Evolutionary conservation across 30 jellyfish, hydroid and myxozoan species (phyloP).

Genomic region (Aurelia sp.): DNA sequence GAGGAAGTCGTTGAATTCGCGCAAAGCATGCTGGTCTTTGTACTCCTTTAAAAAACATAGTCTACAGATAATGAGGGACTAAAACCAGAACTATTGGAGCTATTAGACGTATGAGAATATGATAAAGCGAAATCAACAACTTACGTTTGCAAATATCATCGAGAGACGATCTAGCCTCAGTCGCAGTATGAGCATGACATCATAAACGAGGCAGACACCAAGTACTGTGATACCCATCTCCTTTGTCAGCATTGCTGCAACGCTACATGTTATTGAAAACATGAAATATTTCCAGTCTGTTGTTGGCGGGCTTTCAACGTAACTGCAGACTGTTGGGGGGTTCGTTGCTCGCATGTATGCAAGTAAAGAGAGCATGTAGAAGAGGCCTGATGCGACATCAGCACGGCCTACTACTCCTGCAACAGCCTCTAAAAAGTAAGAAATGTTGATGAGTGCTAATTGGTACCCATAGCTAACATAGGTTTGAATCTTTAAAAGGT

Average conservation of each 20-base stretch:
- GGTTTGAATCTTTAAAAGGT: too few relatives aligned
- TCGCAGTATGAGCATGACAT: slow-evolving; percentile 46
- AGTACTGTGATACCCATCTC: slow-evolving; percentile 93
- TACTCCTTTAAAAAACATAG: too few relatives aligned
- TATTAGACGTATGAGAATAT: too few relatives aligned
- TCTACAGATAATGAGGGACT: too few relatives aligned
- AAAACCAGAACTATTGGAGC: too few relatives aligned
- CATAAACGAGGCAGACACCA: slow-evolving; percentile 79
- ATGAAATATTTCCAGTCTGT: slow-evolving; percentile 44
- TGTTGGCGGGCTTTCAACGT: neutral
- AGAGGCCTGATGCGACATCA: slow-evolving; percentile 83
- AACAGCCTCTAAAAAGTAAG: slow-evolving; percentile 85
- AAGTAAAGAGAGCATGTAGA: slow-evolving; percentile 63
- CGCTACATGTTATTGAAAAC: slow-evolving; percentile 45
- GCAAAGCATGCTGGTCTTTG: too few relatives aligned
- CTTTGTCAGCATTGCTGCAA: slow-evolving; percentile 69
- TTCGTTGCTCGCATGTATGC: slow-evolving; percentile 53
- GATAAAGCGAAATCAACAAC: neutral
- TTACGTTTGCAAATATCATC: slow-evolving; percentile 37
- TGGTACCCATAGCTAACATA: too few relatives aligned
- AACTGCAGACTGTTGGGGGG: neutral
- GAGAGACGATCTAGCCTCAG: slow-evolving; percentile 40
- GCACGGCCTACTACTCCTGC: slow-evolving; percentile 99
- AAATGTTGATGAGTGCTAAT: neutral
- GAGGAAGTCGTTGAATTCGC: too few relatives aligned